Percentiles rank a stretch among this genome's conserved stretches.
Conservation (phyloP, 64 coral and sea anemone species). For the Hydrozoanthus tunicans region DNA sequence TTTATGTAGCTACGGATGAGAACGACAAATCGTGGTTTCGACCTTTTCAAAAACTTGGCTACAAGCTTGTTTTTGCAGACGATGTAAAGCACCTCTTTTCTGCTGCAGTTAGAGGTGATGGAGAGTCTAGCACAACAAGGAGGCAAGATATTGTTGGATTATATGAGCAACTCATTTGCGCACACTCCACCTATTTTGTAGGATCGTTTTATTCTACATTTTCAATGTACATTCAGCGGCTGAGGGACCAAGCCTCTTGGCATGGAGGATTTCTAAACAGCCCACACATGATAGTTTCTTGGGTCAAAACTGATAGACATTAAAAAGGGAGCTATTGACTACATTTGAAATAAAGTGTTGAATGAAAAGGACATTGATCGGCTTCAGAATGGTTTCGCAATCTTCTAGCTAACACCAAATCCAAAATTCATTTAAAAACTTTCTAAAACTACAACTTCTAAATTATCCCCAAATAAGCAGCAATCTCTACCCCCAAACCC, state of each 20-base stretch:
- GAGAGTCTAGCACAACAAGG: background rate
- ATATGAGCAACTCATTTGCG: constrained; percentile 92
- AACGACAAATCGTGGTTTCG: constrained; percentile 76
- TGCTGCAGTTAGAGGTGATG: background rate
- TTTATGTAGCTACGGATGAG: constrained; percentile 96
- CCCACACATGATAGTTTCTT: constrained; percentile 62
- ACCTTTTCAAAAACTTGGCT: constrained; percentile 82
- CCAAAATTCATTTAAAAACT: no score
- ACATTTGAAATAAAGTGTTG: no score
- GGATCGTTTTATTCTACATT: constrained; percentile 94
- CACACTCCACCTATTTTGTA: constrained; percentile 72
- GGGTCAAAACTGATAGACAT: constrained; percentile 19
- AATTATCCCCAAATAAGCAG: no score
- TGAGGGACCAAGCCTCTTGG: constrained; percentile 71
- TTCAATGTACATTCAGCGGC: constrained; percentile 80
- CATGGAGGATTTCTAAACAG: constrained; percentile 52
- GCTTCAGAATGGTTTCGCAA: no score
- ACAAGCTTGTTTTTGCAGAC: constrained; percentile 73
- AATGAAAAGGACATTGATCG: no score
- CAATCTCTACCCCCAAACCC: no score
- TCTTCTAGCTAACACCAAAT: no score
- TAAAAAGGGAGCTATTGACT: background rate
- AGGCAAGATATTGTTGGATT: constrained; percentile 83
- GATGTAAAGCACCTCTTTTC: constrained; percentile 42
- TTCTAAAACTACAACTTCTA: no score